Conservation (phyloP, 2,113 vertebrate species). For the Saccopteryx leptura region DNA sequence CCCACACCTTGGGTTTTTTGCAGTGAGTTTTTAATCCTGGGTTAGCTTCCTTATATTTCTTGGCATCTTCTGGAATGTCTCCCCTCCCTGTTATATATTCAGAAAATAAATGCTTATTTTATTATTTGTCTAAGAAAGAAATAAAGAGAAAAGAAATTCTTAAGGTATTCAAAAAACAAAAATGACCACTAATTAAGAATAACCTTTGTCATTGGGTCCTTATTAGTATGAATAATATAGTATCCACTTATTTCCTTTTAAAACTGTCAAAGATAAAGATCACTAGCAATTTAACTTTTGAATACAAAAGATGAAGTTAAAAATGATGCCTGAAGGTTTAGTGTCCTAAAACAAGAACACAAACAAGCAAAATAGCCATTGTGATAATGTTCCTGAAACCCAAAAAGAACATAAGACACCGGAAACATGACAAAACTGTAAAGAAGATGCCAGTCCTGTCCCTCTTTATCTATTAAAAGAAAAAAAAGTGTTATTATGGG, state of each 20-base stretch:
- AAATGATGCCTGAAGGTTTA: background rate
- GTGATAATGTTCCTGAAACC: background rate
- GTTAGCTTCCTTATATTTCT: background rate
- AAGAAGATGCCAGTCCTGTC: background rate
- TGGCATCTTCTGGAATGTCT: conserved; percentile 4
- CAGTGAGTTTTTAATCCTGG: background rate
- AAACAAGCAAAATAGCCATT: background rate
- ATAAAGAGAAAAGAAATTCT: background rate
- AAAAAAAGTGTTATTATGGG: background rate
- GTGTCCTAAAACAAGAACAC: background rate
- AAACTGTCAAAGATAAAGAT: background rate
- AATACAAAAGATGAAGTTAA: conserved; percentile 38
- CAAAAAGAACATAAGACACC: background rate
- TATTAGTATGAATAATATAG: background rate
- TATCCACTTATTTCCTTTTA: conserved; percentile 37
- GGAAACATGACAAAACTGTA: background rate
- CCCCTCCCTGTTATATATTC: background rate
- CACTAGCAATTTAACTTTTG: conserved; percentile 31
- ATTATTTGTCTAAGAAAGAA: conserved; percentile 53
- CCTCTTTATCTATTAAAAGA: background rate
- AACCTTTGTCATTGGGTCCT: background rate
- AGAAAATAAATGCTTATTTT: conserved; percentile 40
- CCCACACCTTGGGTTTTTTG: background rate
- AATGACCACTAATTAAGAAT: background rate
- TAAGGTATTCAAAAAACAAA: conserved; percentile 19